Percentiles rank a stretch among this genome's conserved stretches.
Conservation (phyloP, 2,888 invertebrate genomes). For the Drosophila meridiana region DNA sequence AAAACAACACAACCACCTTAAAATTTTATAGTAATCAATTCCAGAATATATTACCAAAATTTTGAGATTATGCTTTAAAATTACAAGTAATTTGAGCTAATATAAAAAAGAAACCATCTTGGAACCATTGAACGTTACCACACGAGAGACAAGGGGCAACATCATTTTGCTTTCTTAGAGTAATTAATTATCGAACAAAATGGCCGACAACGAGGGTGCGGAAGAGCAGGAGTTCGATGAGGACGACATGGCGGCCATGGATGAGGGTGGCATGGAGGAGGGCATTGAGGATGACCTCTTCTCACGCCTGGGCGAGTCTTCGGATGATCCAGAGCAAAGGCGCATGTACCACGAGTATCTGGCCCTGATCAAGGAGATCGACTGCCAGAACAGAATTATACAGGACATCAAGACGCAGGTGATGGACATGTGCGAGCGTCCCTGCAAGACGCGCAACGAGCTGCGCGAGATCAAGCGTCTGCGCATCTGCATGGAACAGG, state of each 20-base stretch:
- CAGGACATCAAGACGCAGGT: conserved; percentile 79
- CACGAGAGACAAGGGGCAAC: neutral
- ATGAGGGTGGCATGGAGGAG: conserved; percentile 51
- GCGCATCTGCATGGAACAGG: conserved; percentile 81
- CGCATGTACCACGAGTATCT: conserved; percentile 79
- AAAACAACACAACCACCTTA: conserved; percentile 46
- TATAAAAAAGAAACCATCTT: conserved; percentile 13
- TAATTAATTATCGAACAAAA: conserved; percentile 17
- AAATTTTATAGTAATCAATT: conserved; percentile 50
- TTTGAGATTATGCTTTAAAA: conserved; percentile 43
- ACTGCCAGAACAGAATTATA: conserved; percentile 81
- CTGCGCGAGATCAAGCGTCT: conserved; percentile 76
- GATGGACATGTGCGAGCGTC: conserved; percentile 69
- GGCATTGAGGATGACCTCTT: conserved; percentile 67
- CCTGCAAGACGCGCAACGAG: conserved; percentile 77
- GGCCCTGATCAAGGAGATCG: conserved; percentile 79
- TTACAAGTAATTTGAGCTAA: conserved; percentile 27
- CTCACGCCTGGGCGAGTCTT: conserved; percentile 72
- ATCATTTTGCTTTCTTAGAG: conserved; percentile 2
- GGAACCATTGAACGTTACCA: conserved; percentile 6
- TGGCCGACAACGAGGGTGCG: conserved; percentile 55
- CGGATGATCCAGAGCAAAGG: conserved; percentile 79
- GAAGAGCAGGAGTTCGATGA: conserved; percentile 61
- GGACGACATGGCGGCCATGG: conserved; percentile 39
- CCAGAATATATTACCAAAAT: conserved; percentile 52